Evolutionary conservation across 2,888 invertebrate genomes (phyloP).

Genomic region (Spatulosminthurus flaviceps): DNA sequence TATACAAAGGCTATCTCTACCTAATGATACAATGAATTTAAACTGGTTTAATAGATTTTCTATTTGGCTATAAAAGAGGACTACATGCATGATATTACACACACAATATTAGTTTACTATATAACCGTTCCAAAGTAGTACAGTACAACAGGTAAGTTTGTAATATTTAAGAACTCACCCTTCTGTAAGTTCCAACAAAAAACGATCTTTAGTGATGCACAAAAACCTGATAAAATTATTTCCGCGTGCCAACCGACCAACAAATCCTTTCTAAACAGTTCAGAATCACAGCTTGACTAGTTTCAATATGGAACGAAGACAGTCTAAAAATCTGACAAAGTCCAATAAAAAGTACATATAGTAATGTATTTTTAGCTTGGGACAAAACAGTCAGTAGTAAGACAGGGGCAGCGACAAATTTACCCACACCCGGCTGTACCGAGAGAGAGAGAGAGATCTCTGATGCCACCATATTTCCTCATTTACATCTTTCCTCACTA

Average conservation of each 20-base stretch:
- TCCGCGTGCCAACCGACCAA: not conserved
- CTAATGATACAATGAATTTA: too few relatives aligned
- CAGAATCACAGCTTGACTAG: conserved; percentile 15
- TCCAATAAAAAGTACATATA: not conserved
- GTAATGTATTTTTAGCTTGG: conserved; percentile 24
- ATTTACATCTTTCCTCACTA: too few relatives aligned
- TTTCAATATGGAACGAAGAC: not conserved
- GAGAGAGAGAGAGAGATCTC: conserved; percentile 7
- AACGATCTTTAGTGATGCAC: too few relatives aligned
- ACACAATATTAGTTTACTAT: too few relatives aligned
- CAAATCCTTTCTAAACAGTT: conserved; percentile 4
- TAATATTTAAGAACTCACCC: conserved; percentile 2
- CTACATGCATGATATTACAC: too few relatives aligned
- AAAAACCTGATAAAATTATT: not conserved
- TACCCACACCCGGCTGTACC: not conserved
- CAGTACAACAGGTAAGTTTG: too few relatives aligned
- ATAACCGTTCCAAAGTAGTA: too few relatives aligned
- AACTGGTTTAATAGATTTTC: too few relatives aligned
- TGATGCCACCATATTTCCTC: conserved; percentile 3
- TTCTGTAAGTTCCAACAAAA: not conserved
- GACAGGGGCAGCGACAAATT: not conserved
- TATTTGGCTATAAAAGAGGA: too few relatives aligned
- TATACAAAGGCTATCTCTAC: too few relatives aligned
- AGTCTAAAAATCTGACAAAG: not conserved
- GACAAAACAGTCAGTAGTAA: not conserved